Percentiles rank a stretch among this genome's conserved stretches.
Evolutionary conservation across 1,140 invertebrate genomes (phyloP).

Genomic region (Drosophila hydei): DNA sequence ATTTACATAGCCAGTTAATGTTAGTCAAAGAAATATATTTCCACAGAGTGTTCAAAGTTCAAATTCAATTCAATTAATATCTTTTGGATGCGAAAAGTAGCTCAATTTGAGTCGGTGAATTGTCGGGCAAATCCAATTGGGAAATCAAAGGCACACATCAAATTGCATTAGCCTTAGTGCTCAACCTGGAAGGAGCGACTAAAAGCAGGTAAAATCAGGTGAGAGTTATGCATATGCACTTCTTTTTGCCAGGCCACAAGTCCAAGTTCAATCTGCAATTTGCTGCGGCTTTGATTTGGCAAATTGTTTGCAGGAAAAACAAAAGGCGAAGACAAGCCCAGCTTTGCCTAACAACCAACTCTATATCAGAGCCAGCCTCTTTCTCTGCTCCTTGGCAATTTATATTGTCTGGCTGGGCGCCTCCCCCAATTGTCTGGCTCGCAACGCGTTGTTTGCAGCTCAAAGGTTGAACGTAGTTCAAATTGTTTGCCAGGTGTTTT

Average conservation of each 20-base stretch:
- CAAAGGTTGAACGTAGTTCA: constrained; percentile 75
- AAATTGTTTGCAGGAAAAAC: constrained; percentile 74
- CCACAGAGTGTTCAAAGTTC: neutral
- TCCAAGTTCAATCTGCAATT: constrained; percentile 57
- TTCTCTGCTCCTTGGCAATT: constrained; percentile 55
- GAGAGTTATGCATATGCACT: constrained; percentile 73
- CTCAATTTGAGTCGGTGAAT: constrained; percentile 39
- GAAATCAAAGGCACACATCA: constrained; percentile 56
- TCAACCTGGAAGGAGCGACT: too few species aligned
- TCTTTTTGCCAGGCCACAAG: constrained; percentile 12
- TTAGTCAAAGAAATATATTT: constrained; percentile 8
- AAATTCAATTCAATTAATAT: constrained; percentile 36
- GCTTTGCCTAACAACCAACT: constrained; percentile 56
- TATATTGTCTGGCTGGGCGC: constrained; percentile 67
- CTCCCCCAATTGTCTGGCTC: neutral
- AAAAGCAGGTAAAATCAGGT: neutral
- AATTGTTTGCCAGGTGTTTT: constrained; percentile 79
- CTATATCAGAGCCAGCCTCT: constrained; percentile 12
- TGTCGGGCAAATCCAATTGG: constrained; percentile 52
- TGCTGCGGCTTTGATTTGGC: constrained; percentile 60
- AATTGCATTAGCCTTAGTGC: constrained; percentile 48
- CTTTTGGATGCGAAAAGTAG: constrained; percentile 17
- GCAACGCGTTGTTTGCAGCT: constrained; percentile 48
- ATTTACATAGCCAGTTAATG: neutral
- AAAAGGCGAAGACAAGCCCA: constrained; percentile 53